These are phyloP conservation scores for Odontomachus brunneus DNA, from an alignment of 1,140 invertebrate genomes.

Conservation along the genomic window DNA sequence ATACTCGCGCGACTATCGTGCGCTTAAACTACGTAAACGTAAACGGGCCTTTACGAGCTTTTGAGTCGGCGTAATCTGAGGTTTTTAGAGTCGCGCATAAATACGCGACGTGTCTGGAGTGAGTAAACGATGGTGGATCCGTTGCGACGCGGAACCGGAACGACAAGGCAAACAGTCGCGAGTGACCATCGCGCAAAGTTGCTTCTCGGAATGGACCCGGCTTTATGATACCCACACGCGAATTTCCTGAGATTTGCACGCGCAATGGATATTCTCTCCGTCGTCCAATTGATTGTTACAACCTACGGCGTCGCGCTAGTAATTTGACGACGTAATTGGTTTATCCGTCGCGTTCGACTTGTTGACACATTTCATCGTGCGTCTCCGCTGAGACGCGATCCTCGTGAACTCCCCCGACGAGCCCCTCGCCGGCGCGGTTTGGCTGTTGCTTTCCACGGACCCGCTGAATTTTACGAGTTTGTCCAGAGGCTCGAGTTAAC, in stretches of 20 bases:
- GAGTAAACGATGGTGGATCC: slow-evolving; percentile 33
- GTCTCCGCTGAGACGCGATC: slow-evolving; percentile 36
- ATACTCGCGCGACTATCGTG: slow-evolving; percentile 60
- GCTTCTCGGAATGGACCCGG: too few relatives aligned
- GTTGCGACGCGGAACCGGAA: neutral
- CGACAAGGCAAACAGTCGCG: neutral
- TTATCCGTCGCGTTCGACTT: too few relatives aligned
- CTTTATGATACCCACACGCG: too few relatives aligned
- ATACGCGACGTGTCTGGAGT: slow-evolving; percentile 34
- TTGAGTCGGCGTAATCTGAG: slow-evolving; percentile 60
- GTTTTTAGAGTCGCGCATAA: slow-evolving; percentile 60
- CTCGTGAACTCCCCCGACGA: slow-evolving; percentile 45
- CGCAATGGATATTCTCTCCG: too few relatives aligned
- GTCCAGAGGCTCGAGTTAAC: slow-evolving; percentile 75
- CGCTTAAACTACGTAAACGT: slow-evolving; percentile 57
- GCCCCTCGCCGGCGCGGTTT: slow-evolving; percentile 9
- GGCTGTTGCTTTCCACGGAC: slow-evolving; percentile 52
- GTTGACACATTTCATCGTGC: too few relatives aligned
- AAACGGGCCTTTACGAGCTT: slow-evolving; percentile 66
- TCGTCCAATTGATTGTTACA: too few relatives aligned
- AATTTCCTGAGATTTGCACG: too few relatives aligned
- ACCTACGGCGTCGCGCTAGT: too few relatives aligned
- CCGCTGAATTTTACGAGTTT: slow-evolving; percentile 73
- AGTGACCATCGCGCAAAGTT: too few relatives aligned
- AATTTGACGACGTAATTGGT: too few relatives aligned